Conservation (phyloP, 53 echinoderm and acorn worm genomes). For the Zoroaster sp. region DNA sequence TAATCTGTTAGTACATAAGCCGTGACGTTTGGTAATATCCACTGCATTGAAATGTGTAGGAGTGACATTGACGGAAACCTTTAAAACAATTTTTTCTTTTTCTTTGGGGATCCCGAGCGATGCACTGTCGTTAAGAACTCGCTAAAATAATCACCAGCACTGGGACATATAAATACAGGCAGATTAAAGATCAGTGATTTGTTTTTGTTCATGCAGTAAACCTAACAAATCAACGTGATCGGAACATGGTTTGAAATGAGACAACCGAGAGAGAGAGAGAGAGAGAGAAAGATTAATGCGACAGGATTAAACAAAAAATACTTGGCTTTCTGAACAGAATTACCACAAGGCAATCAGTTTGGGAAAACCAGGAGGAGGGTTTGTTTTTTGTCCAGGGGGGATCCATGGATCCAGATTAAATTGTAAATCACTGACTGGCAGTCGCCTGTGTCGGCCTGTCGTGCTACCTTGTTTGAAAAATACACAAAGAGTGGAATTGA, state of each 20-base stretch:
- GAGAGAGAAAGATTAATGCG: neutral
- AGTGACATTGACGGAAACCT: neutral
- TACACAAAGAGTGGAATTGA: conserved; percentile 30
- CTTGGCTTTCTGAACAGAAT: conserved; percentile 1
- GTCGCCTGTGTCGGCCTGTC: conserved; percentile 44
- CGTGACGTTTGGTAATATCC: neutral
- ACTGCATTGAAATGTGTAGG: neutral
- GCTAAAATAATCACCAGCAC: conserved; percentile 23
- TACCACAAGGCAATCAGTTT: neutral
- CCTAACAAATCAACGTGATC: neutral
- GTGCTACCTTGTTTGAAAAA: conserved; percentile 52
- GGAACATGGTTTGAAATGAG: neutral
- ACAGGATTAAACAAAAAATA: neutral
- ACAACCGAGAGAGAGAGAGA: neutral
- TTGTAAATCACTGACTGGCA: conserved; percentile 35
- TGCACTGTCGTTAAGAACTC: conserved; percentile 1
- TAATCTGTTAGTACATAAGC: neutral
- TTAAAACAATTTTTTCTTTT: neutral
- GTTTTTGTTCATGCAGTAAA: neutral
- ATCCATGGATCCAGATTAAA: conserved; percentile 10
- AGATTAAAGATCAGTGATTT: conserved; percentile 14
- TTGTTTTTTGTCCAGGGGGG: neutral
- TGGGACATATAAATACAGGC: conserved; percentile 25
- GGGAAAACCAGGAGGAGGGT: neutral
- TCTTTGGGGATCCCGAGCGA: neutral